Evolutionary conservation across 2,113 vertebrate genomes (phyloP).

Genomic region (Protomyctophum bolini): DNA sequence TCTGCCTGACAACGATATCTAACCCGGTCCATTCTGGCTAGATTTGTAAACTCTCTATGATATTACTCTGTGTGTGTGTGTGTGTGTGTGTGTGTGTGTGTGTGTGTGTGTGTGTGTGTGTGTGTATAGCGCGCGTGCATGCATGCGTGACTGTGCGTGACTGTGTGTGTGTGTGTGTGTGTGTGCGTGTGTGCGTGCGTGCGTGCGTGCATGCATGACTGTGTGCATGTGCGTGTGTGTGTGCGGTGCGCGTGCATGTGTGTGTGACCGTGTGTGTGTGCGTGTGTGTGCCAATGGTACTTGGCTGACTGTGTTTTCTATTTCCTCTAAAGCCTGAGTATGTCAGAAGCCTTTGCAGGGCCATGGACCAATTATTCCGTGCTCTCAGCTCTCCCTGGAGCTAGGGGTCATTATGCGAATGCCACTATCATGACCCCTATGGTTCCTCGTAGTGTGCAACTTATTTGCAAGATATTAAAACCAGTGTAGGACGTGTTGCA

Average conservation of each 20-base stretch:
- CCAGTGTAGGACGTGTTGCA: neutral
- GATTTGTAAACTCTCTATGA: too few relatives aligned
- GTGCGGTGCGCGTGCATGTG: too few relatives aligned
- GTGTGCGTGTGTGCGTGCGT: too few relatives aligned
- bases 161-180: neutral
- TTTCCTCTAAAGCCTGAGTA: slow-evolving; percentile 61
- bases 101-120: too few relatives aligned
- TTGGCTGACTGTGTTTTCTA: slow-evolving; percentile 36
- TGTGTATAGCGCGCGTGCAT: too few relatives aligned
- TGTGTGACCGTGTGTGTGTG: neutral
- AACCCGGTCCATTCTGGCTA: too few relatives aligned
- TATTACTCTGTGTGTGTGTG: too few relatives aligned
- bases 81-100: too few relatives aligned
- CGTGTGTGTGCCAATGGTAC: slow-evolving; percentile 49
- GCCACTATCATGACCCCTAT: slow-evolving; percentile 56
- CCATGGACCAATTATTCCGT: slow-evolving; percentile 73
- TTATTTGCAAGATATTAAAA: slow-evolving; percentile 60
- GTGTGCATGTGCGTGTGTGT: too few relatives aligned
- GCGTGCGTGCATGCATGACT: too few relatives aligned
- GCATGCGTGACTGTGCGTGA: too few relatives aligned
- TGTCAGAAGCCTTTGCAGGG: slow-evolving; percentile 69
- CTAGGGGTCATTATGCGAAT: slow-evolving; percentile 70
- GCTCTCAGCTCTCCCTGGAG: slow-evolving; percentile 60
- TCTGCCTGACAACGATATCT: too few relatives aligned
- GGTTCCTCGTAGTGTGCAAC: slow-evolving; percentile 61